Percentiles rank a stretch among this genome's conserved stretches.
These are phyloP conservation scores for Eilema caniola DNA, from an alignment of 2,888 invertebrate genomes.

Conservation along the genomic window DNA sequence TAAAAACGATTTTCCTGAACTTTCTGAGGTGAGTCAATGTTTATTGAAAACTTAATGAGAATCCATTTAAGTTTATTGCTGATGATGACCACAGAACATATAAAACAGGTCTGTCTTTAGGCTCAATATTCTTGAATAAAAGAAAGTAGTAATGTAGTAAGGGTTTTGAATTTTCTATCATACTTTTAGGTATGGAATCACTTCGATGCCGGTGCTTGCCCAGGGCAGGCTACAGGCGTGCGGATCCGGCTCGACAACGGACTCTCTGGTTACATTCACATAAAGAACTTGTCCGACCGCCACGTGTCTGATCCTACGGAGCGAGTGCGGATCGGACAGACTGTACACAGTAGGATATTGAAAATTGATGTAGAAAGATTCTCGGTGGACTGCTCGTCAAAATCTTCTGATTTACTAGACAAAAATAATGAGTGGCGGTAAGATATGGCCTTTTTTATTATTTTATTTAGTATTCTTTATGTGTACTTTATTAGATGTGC, in stretches of 20 bases:
- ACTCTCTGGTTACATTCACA: constrained; percentile 96
- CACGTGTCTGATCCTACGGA: constrained; percentile 97
- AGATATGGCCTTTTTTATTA: constrained; percentile 29
- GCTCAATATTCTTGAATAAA: neutral
- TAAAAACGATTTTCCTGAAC: constrained; percentile 97
- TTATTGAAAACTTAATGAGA: neutral
- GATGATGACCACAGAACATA: no score
- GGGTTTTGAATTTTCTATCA: neutral
- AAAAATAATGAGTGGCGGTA: constrained; percentile 96
- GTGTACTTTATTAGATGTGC: neutral
- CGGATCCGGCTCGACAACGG: constrained; percentile 96
- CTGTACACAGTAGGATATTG: constrained; percentile 95
- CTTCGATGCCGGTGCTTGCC: constrained; percentile 98
- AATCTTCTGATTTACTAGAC: constrained; percentile 96
- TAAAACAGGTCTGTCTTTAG: neutral
- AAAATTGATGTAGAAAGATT: constrained; percentile 98
- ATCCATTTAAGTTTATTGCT: neutral
- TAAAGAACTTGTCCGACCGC: constrained; percentile 97
- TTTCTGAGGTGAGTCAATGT: constrained; percentile 90
- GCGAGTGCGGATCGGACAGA: constrained; percentile 94
- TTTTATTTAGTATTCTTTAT: neutral
- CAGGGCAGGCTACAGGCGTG: constrained; percentile 98
- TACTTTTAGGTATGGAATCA: constrained; percentile 95
- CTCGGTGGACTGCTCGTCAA: constrained; percentile 96
- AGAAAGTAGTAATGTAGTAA: neutral